A percentile compares a stretch with the other conserved stretches of the same genome.
These are phyloP conservation scores for Diorhabda sublineata DNA, from an alignment of 1,140 invertebrate species.

Conservation along the genomic window DNA sequence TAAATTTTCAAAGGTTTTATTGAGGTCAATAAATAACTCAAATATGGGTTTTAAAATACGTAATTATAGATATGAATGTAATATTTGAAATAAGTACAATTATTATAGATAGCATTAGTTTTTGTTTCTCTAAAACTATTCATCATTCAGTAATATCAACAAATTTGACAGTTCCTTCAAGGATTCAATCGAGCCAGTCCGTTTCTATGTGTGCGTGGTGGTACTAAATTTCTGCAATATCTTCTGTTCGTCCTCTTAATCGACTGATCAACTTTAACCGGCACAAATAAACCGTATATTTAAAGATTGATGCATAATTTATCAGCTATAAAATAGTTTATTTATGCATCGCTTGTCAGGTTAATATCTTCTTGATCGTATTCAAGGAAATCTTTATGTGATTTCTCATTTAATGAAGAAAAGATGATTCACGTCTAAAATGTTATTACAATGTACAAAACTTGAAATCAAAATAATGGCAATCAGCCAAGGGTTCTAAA, in stretches of 20 bases:
- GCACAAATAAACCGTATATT: constrained; percentile 41
- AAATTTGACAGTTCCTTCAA: no score
- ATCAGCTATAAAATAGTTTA: constrained; percentile 38
- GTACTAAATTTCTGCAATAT: constrained; percentile 20
- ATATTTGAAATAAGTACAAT: no score
- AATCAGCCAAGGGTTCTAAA: no score
- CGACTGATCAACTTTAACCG: constrained; percentile 31
- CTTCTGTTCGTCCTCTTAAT: constrained; percentile 27
- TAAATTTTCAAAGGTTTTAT: no score
- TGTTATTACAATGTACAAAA: neutral
- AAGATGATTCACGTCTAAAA: neutral
- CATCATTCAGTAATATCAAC: no score
- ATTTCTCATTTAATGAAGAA: constrained; percentile 9
- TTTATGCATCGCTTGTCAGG: constrained; percentile 37
- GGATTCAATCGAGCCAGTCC: neutral
- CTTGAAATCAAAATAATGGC: no score
- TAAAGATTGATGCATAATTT: constrained; percentile 44
- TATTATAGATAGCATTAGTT: no score
- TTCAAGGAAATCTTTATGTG: constrained; percentile 12
- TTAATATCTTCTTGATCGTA: constrained; percentile 25
- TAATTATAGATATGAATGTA: no score
- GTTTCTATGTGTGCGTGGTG: constrained; percentile 38
- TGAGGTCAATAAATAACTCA: no score
- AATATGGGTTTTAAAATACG: no score
- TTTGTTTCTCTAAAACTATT: no score